These are phyloP conservation scores for Odontamblyopus lacepedii DNA, from an alignment of 2,797 vertebrate genomes.

Conservation along the genomic window DNA sequence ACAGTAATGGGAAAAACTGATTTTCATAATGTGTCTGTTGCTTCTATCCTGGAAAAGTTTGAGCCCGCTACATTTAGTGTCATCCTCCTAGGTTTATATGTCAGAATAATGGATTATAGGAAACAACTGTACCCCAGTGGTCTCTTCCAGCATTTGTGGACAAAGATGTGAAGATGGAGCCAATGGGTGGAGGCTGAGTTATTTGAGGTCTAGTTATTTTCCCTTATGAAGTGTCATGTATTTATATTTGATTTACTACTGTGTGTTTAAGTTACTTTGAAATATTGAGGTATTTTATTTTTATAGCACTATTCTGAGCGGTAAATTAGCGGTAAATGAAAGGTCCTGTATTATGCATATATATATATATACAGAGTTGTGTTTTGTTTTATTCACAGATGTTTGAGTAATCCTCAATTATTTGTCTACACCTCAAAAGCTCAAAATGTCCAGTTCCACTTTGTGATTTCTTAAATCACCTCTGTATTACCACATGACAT, in stretches of 20 bases:
- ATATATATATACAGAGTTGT: too few species aligned
- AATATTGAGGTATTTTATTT: not conserved
- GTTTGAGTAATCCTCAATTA: too few species aligned
- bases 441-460: too few species aligned
- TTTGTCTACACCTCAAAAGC: too few species aligned
- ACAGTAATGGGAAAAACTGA: slow-evolving; percentile 4
- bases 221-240: not conserved
- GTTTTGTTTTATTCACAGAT: too few species aligned
- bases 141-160: not conserved
- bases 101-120: slow-evolving; percentile 12
- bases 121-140: not conserved
- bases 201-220: not conserved
- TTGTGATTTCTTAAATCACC: too few species aligned
- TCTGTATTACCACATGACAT: too few species aligned
- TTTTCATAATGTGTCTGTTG: slow-evolving; percentile 1
- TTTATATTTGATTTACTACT: slow-evolving; percentile 4
- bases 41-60: slow-evolving; percentile 4
- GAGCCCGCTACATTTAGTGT: not conserved
- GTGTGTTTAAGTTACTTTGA: not conserved
- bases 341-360: too few species aligned
- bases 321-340: too few species aligned
- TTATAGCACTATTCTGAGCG: not conserved
- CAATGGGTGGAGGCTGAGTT: not conserved
- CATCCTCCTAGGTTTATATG: slow-evolving; percentile 5
- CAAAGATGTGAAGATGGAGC: slow-evolving; percentile 5